Evolutionary conservation across 2,113 vertebrate species (phyloP), one percentile per base, ranked within the genome.

Genomic region (Cebus imitator): DNA sequence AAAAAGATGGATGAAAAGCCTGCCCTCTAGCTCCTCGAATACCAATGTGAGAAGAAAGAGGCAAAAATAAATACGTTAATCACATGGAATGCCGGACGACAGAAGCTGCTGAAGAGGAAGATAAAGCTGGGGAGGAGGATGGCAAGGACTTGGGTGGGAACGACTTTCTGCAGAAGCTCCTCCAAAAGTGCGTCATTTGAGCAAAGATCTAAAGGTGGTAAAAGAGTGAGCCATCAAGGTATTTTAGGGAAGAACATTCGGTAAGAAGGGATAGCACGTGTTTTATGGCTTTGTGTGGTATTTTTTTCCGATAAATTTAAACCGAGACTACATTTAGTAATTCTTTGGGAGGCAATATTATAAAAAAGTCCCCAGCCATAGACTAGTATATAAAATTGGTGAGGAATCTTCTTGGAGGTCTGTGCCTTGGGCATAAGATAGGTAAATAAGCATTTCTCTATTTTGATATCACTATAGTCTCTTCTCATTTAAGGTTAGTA

Each of bases 111-210:
- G 73, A n/a, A 18, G 66, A 75, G 35, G 32, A 61, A 81, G 66
- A 76, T 12, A 27, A 80, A 66, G 25, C 17, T 45, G 58, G 4
- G 40, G 17, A 80, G n/a, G 8, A 57, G 32, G 14, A 45, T 6
- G 7, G 0, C 6, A 10, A 66, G 17, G 27, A 5, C 17, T 70
- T 35, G 4, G 0, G 1, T 11, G 27, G 3, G 4, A 55, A 78
- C 16, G 76, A 25, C 5, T 91, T 78, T 75, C 32, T 27, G 23
- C 0, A 68, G 57, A 94, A 73, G n/a, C 23, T 48, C 11, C 2
- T 1, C 0, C 1, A 8, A 48, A 40, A 64, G 8, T 3, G 10
- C 85, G 0, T 37, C 85, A 10, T 76, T 37, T 18, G 40, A 85
- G 25, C 58, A 81, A 88, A 86, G 1, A 20, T 18, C 11, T 61